Conservation (phyloP, 2,113 vertebrate species). For the Cromileptes altivelis region DNA sequence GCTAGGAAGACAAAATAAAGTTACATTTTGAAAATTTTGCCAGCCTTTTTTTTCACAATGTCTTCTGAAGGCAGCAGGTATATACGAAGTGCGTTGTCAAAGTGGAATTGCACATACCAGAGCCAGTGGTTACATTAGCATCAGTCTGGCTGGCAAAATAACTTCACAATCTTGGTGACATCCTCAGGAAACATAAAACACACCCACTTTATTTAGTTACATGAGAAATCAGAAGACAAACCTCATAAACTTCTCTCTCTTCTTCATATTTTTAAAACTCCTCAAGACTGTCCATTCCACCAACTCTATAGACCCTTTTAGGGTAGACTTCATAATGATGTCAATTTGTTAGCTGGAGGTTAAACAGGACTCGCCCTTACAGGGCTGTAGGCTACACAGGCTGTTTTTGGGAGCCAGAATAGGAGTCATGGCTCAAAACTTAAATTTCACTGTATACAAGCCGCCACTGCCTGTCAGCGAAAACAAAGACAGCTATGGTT, state of each 20-base stretch:
- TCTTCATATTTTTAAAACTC: not conserved
- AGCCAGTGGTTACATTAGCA: not conserved
- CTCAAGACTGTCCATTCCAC: not conserved
- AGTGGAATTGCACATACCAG: not conserved
- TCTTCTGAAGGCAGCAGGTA: not conserved
- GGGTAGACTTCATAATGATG: no score
- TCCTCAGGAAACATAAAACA: not conserved
- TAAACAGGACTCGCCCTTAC: no score
- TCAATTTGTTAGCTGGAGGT: no score
- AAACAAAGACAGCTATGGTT: no score
- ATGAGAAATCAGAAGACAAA: not conserved
- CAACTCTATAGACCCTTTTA: not conserved
- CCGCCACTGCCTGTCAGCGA: no score
- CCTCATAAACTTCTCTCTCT: not conserved
- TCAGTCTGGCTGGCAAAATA: not conserved
- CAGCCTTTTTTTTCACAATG: not conserved
- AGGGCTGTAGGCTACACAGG: no score
- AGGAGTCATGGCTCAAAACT: no score
- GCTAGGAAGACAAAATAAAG: not conserved
- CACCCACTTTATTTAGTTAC: not conserved
- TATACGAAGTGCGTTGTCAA: not conserved
- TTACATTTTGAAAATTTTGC: not conserved
- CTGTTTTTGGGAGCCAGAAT: no score
- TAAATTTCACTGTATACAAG: no score
- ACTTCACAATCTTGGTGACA: not conserved